These are phyloP conservation scores for Drosophila kepulauana DNA, from an alignment of 1,140 invertebrate genomes.

Conservation along the genomic window DNA sequence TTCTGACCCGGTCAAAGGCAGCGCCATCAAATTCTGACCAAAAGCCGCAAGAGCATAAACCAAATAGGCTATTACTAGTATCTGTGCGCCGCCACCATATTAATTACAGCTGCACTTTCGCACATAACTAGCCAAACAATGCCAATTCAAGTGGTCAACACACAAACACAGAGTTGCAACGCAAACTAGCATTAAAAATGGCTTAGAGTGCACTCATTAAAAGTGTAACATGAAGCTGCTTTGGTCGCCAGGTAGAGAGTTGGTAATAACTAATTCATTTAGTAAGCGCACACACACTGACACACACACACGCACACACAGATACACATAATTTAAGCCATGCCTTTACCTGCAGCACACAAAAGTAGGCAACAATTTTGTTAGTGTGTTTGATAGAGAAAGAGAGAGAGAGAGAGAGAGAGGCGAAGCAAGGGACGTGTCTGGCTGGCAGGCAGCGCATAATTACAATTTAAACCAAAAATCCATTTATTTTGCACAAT, in stretches of 20 bases:
- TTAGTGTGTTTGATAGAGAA: not conserved
- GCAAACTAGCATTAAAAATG: conserved; percentile 45
- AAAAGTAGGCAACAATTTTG: conserved; percentile 52
- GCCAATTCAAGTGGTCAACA: conserved; percentile 34
- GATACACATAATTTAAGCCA: conserved; percentile 40
- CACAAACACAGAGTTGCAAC: conserved; percentile 15
- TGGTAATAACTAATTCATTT: conserved; percentile 78
- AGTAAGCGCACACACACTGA: conserved; percentile 50
- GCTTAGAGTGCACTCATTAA: conserved; percentile 76
- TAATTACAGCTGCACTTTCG: conserved; percentile 41
- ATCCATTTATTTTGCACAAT: conserved; percentile 81
- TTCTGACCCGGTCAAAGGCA: not conserved
- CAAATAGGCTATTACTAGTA: conserved; percentile 5
- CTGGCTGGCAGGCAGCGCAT: conserved; percentile 53
- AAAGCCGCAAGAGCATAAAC: conserved; percentile 30
- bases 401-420: not conserved
- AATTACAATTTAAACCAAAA: conserved; percentile 82
- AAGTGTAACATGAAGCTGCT: conserved; percentile 68
- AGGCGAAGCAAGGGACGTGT: conserved; percentile 23
- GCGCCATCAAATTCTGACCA: conserved; percentile 17
- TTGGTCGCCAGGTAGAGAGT: conserved; percentile 28
- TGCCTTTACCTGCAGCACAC: conserved; percentile 55
- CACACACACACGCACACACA: not conserved
- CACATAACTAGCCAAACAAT: conserved; percentile 38
- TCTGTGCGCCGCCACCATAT: conserved; percentile 38